phyloP scores from a whole-genome alignment of 2,797 vertebrate species.

The Streptopelia turtur region DNA sequence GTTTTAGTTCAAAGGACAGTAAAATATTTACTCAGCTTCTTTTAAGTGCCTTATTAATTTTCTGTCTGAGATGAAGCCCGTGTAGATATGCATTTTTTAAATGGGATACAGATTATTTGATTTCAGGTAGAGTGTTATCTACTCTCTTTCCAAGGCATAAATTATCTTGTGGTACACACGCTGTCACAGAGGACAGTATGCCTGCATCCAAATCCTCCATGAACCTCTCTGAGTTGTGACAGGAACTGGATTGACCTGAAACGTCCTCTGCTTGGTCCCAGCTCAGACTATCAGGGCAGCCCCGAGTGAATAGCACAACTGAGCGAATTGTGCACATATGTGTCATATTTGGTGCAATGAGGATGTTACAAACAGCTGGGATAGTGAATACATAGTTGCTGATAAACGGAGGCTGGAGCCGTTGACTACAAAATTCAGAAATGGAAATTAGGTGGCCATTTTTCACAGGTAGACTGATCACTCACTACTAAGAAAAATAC shows the following conservation, averaged over 20 bases:
- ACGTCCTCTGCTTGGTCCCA: background rate
- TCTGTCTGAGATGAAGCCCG: background rate
- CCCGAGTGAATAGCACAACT: background rate
- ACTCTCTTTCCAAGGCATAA: background rate
- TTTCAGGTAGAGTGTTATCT: background rate
- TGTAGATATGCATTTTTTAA: background rate
- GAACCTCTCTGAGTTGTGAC: background rate
- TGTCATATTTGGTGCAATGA: background rate
- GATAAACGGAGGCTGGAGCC: background rate
- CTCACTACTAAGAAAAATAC: background rate
- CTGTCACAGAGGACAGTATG: background rate
- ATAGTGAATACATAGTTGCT: background rate
- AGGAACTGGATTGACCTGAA: background rate
- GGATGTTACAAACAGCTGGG: background rate
- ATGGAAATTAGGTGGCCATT: background rate
- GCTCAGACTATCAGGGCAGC: background rate
- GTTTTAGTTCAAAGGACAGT: background rate
- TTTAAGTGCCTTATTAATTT: background rate
- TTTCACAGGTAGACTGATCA: background rate
- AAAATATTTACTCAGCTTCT: background rate
- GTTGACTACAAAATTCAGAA: background rate
- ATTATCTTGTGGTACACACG: background rate
- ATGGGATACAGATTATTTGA: background rate
- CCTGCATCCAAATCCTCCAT: accelerated
- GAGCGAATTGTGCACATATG: background rate